Evolutionary conservation across 2,888 invertebrate genomes (phyloP).

Genomic region (Phalera bucephala): DNA sequence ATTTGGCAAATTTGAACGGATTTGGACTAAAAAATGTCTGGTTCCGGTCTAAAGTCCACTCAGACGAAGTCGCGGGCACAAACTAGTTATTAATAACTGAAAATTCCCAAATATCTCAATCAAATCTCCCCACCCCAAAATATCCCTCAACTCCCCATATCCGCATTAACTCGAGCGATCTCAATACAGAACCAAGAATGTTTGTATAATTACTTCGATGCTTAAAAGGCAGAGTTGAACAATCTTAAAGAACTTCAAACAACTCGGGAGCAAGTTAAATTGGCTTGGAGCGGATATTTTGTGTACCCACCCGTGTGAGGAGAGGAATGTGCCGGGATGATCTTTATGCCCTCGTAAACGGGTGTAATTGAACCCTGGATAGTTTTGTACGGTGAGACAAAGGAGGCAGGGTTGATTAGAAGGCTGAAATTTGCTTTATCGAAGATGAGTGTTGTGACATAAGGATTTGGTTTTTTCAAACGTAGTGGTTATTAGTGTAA

Average conservation of each 20-base stretch:
- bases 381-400: slow-evolving; percentile 9
- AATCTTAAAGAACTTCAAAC: slow-evolving; percentile 44
- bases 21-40: too few species aligned
- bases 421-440: too few species aligned
- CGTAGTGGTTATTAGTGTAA: too few species aligned
- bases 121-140: too few species aligned
- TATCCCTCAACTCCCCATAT: too few species aligned
- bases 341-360: slow-evolving; percentile 39
- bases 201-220: slow-evolving; percentile 49
- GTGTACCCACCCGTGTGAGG: slow-evolving; percentile 37
- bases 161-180: slow-evolving; percentile 30
- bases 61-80: too few species aligned
- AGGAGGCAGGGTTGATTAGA: background rate
- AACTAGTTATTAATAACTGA: too few species aligned
- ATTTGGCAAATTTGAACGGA: too few species aligned
- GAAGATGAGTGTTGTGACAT: too few species aligned
- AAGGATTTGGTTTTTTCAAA: too few species aligned
- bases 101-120: too few species aligned
- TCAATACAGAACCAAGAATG: slow-evolving; percentile 31
- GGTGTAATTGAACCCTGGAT: slow-evolving; percentile 33
- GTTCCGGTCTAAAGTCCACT: too few species aligned
- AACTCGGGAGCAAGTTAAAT: slow-evolving; percentile 55
- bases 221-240: slow-evolving; percentile 43
- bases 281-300: slow-evolving; percentile 50
- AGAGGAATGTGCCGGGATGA: slow-evolving; percentile 33